Base-by-base conservation (phyloP, 2,797 vertebrate species). In the Gorsachius magnificus region DNA sequence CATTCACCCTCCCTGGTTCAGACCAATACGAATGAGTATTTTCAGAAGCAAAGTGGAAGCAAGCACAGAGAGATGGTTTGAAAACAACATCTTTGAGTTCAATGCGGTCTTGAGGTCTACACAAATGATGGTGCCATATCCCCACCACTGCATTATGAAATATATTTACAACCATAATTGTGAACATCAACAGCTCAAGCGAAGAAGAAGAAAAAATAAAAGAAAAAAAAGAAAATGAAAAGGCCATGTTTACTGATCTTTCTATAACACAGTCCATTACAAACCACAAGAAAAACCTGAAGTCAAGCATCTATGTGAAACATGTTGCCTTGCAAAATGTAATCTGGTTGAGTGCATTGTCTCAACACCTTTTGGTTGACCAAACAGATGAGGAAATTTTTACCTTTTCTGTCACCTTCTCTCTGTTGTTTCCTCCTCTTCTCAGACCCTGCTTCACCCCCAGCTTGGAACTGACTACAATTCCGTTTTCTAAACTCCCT, bases 221-320 rank as follows among this genome's bases (percentile, higher is more conserved):
- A 9, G 22, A 35, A 25, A 16, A 35, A 58, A 57, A 57, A 7
- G 13, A 33, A n/a, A 36, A 50, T 1, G 12, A 54, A 86, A 87
- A 19, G 2, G 4, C 2, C 21, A 21, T 4, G 43, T 88, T 58
- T 35, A 51, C 31, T 57, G 31, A 57, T 3, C 0, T n/a, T 84
- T 64, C 22, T 18, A 2, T 48, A 48, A 41, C 20, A 88, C 0
- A 3, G 19, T 17, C 12, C 15, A 19, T 33, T 53, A 48, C 19
- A 84, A 83, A 26, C 2, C 29, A 72, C 46, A 86, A 83, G 46
- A 53, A 81, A 71, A 64, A 25, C 6, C 15, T 68, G 29, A 86
- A 81, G 11, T 1, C n/a, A 50, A 1, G 0, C 1, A 66, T 3
- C 10, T 41, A 2, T 1, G 4, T 15, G 11, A 88, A 75, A 60